Evolutionary conservation across 2,888 invertebrate species (phyloP), one percentile per base, ranked within the genome.

Genomic region (Synergus gifuensis): DNA sequence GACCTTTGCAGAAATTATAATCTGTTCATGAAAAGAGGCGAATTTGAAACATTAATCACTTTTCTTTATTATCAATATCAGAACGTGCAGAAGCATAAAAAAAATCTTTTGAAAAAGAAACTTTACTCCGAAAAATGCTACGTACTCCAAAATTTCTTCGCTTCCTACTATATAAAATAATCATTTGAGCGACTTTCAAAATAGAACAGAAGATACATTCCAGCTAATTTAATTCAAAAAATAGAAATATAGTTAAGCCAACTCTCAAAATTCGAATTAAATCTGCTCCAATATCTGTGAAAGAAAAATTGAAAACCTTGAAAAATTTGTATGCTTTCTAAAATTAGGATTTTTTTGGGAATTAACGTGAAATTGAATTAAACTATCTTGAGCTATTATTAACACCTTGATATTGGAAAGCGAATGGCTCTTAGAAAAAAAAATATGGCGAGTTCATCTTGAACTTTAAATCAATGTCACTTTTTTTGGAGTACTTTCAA

Each of bases 371-470:
- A 54, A 73, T 73, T 54, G 4, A 73, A 73, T 2, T n/a, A 9
- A 66, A n/a, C 9, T 9, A 22, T 7, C 36, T 36, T 36, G 44
- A 54, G 49, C 36, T 73, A 73, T 54, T 73, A 73, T 73, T 73
- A 54, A 16, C 54, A 9, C 22, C n/a, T n/a, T 66, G n/a, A 36
- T 11, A n/a, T 42, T 66, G 66, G 66, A 66, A 44, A 42, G 40
- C 18, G 49, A 73, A 16, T 7, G 46, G 46, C 46, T 73, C 36
- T n/a, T 28, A 73, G 16, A 67, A 18, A n/a, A 66, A 54, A 54
- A 73, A 73, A 73, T 73, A 73, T 73, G 73, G 73, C 54, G 12
- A 67, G 46, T 22, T 67, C 44, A 67, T 67, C 67, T 44, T 44
- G 22, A 73, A 49, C 8, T 16, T 14, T 16, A 16, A 49, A 69